Evolutionary conservation across 1,140 invertebrate genomes (phyloP).

Genomic region (Glossosoma conforme): DNA sequence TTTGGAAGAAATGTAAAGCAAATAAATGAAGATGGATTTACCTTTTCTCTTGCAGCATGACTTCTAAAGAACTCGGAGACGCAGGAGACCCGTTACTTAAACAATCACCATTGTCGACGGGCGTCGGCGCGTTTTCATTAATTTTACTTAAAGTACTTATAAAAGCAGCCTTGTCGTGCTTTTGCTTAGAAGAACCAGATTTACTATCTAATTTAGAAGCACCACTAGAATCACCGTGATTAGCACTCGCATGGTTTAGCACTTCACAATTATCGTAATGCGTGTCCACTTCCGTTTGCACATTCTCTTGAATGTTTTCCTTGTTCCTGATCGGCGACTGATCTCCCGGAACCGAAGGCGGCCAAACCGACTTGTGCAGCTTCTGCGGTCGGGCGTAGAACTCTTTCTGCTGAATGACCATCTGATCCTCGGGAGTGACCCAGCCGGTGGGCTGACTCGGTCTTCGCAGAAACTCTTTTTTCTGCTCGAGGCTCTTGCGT

Average conservation of each 20-base stretch:
- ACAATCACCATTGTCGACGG: constrained; percentile 41
- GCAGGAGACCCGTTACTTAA: constrained; percentile 38
- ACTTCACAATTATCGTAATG: constrained; percentile 15
- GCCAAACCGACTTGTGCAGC: constrained; percentile 67
- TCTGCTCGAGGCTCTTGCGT: constrained; percentile 77
- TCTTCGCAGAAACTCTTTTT: constrained; percentile 77
- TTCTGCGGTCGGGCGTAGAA: constrained; percentile 75
- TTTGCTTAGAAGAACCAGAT: constrained; percentile 35
- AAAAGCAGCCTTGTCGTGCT: constrained; percentile 51
- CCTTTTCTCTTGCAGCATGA: constrained; percentile 41
- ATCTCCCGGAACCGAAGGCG: constrained; percentile 51
- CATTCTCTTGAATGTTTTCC: constrained; percentile 26
- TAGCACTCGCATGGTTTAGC: constrained; percentile 22
- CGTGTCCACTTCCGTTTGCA: constrained; percentile 1
- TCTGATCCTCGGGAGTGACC: constrained; percentile 44
- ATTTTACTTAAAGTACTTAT: constrained; percentile 58
- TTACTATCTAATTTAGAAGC: constrained; percentile 28
- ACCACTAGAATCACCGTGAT: constrained; percentile 25
- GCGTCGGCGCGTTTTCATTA: constrained; percentile 54
- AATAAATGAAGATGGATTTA: constrained; percentile 4
- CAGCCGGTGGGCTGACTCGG: constrained; percentile 63
- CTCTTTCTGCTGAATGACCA: constrained; percentile 57
- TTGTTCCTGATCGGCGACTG: constrained; percentile 20
- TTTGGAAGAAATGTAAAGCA: too few relatives aligned
- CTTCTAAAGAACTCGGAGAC: constrained; percentile 35